Conservation (phyloP, 2,888 invertebrate genomes). For the Meganola albula region DNA sequence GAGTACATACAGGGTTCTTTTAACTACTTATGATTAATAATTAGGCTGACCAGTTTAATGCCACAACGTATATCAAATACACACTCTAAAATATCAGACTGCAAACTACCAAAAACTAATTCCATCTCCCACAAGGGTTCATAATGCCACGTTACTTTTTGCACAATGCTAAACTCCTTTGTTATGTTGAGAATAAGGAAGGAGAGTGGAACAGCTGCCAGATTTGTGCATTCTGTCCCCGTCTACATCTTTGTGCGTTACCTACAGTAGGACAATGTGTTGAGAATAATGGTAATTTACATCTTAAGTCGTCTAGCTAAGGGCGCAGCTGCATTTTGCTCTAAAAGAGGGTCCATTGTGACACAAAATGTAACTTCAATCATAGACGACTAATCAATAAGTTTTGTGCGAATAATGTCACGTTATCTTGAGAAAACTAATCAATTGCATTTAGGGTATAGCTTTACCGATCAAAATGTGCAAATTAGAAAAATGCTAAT, state of each 20-base stretch:
- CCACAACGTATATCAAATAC: too few species aligned
- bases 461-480: too few species aligned
- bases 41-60: too few species aligned
- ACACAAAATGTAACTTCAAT: conserved; percentile 41
- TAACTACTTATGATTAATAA: too few species aligned
- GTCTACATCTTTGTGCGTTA: conserved; percentile 71
- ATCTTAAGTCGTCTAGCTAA: conserved; percentile 72
- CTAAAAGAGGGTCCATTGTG: conserved; percentile 47
- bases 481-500: too few species aligned
- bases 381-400: conserved; percentile 49
- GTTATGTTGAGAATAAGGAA: conserved; percentile 66
- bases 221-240: conserved; percentile 72
- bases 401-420: conserved; percentile 7
- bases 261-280: conserved; percentile 56
- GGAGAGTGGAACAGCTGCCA: conserved; percentile 68
- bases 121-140: conserved; percentile 33
- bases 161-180: conserved; percentile 64
- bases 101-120: conserved; percentile 23
- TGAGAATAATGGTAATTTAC: conserved; percentile 73
- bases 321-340: conserved; percentile 70
- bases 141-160: conserved; percentile 65
- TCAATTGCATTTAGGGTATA: too few species aligned
- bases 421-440: too few species aligned
- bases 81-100: too few species aligned
- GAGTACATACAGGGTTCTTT: too few species aligned